Evolutionary conservation across 92 coral and sea anemone species (phyloP).

Genomic region (Porites evermanni): DNA sequence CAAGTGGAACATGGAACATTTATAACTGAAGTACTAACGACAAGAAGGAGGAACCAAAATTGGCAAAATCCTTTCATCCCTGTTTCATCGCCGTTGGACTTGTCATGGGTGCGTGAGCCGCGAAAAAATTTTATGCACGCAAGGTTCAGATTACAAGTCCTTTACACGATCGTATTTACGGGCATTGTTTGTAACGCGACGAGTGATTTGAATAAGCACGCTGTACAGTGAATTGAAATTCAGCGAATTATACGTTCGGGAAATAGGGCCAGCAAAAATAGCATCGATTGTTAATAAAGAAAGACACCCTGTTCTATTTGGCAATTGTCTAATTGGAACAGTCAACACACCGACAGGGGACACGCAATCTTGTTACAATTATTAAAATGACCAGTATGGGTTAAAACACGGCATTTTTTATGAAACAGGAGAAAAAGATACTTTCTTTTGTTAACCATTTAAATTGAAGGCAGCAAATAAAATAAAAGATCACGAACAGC

Average conservation of each 20-base stretch:
- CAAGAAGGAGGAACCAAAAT: neutral
- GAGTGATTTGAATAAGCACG: neutral
- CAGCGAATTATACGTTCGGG: neutral
- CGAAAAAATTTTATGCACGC: conserved; percentile 21
- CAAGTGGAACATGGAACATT: conserved; percentile 13
- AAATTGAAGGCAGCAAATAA: neutral
- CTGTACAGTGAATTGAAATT: neutral
- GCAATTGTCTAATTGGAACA: neutral
- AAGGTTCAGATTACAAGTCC: conserved; percentile 16
- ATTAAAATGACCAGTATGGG: neutral
- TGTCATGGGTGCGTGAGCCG: neutral
- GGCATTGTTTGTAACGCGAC: neutral
- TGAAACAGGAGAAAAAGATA: neutral
- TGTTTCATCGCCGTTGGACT: neutral
- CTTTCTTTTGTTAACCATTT: neutral
- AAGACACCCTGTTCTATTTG: neutral
- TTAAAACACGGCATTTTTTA: neutral
- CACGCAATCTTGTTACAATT: conserved; percentile 20
- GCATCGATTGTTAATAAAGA: neutral
- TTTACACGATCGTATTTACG: neutral
- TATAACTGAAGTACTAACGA: neutral
- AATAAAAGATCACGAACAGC: neutral
- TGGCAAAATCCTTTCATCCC: neutral
- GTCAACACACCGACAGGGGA: neutral
- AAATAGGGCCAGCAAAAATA: neutral